Evolutionary conservation across 2,888 invertebrate species (phyloP).

Genomic region (Rhogogaster chlorosoma): DNA sequence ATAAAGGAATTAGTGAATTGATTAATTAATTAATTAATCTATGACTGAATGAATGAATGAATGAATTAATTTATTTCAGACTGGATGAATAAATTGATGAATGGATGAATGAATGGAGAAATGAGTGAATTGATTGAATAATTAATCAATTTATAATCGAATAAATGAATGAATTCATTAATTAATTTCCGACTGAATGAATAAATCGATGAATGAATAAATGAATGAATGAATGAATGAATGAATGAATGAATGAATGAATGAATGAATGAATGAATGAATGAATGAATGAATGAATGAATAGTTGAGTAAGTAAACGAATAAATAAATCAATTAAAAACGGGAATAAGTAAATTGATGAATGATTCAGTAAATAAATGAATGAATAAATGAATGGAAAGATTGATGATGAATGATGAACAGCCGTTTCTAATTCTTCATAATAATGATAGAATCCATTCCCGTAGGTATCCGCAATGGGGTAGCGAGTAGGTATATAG

Average conservation of each 20-base stretch:
- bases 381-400: no score
- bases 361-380: no score
- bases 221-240: background rate
- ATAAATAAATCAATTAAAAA: no score
- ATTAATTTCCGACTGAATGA: no score
- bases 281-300: background rate
- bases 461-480: background rate
- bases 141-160: no score
- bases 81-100: background rate
- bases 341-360: no score
- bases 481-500: background rate
- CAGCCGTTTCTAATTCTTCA: background rate
- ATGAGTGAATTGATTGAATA: no score
- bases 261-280: background rate
- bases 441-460: background rate
- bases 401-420: background rate
- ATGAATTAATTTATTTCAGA: no score
- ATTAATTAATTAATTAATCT: background rate
- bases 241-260: background rate
- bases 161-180: background rate
- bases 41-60: background rate
- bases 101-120: background rate
- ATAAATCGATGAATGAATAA: background rate
- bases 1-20: background rate
- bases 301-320: no score